phyloP scores from a whole-genome alignment of 1,140 invertebrate genomes.

The Pseudachorutes palmiensis region DNA sequence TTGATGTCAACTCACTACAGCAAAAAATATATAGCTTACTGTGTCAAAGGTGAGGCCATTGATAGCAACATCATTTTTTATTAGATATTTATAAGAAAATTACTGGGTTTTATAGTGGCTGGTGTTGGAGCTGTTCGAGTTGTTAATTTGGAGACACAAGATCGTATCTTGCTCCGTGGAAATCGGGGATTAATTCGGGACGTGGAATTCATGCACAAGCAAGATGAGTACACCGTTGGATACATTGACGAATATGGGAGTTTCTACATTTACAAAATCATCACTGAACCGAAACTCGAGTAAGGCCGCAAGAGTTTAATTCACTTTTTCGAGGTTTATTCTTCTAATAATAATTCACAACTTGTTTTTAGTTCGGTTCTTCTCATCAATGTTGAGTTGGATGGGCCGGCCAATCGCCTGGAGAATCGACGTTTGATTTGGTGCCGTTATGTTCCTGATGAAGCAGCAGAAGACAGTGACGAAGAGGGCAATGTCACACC shows the following conservation, averaged over 20 bases:
- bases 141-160: constrained; percentile 61
- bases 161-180: constrained; percentile 73
- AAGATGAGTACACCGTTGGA: constrained; percentile 65
- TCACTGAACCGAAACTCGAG: constrained; percentile 45
- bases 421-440: constrained; percentile 64
- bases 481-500: constrained; percentile 38
- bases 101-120: constrained; percentile 55
- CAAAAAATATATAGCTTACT: constrained; percentile 80
- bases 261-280: constrained; percentile 71
- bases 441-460: constrained; percentile 76
- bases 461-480: constrained; percentile 30
- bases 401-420: constrained; percentile 41
- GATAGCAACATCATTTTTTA: too few relatives aligned
- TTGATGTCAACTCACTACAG: constrained; percentile 78
- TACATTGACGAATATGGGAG: constrained; percentile 75
- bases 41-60: constrained; percentile 69
- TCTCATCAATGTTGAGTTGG: constrained; percentile 46
- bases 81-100: too few relatives aligned
- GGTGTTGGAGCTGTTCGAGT: constrained; percentile 72
- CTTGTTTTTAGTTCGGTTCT: not conserved
- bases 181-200: constrained; percentile 77
- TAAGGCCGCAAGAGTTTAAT: constrained; percentile 38
- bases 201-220: constrained; percentile 75
- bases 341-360: not conserved
- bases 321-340: not conserved